Evolutionary conservation across 92 coral and sea anemone genomes (phyloP), one percentile per base, ranked within the genome.

Genomic region (Actinernus sp.): DNA sequence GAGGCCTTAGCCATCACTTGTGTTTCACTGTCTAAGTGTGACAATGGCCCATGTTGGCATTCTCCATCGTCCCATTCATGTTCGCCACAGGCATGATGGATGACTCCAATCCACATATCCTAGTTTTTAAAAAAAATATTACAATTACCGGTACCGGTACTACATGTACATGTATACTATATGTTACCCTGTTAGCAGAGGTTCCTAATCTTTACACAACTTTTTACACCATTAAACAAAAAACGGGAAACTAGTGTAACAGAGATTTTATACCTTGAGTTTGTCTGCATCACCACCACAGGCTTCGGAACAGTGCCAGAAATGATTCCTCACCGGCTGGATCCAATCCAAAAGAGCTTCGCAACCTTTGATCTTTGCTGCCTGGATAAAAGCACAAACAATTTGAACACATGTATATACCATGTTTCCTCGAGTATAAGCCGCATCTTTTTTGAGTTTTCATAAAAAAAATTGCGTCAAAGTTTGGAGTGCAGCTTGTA

Each of bases 221-320:
- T n/a, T n/a, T n/a, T n/a, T n/a, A n/a, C n/a, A n/a, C n/a, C n/a
- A n/a, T n/a, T n/a, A n/a, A n/a, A n/a, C n/a, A n/a, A n/a, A n/a
- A n/a, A n/a, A n/a, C n/a, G n/a, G n/a, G n/a, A n/a, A n/a, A n/a
- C n/a, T n/a, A n/a, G n/a, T n/a, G 26, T 2, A 49, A 3, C 3
- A 19, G 21, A n/a, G 24, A 31, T 8, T 20, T 26, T 8, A 29
- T 73, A 87, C 88, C 64, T 76, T 87, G 2, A 87, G 65, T 26
- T 53, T 45, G 12, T 58, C 63, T 10, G 33, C 72, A 73, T 83
- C 84, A 36, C 84, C 76, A 21, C 37, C 71, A 62, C 87, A 88
- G 17, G 69, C 26, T 71, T 83, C 53, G 1, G 71, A 71, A 51
- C 81, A 64, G 39, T 88, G 88, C 88, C 93, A 87, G 58, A 87